Percentiles rank a stretch among this genome's conserved stretches.
These are phyloP conservation scores for Galeruca laticollis DNA, from an alignment of 2,888 invertebrate genomes.

Conservation along the genomic window DNA sequence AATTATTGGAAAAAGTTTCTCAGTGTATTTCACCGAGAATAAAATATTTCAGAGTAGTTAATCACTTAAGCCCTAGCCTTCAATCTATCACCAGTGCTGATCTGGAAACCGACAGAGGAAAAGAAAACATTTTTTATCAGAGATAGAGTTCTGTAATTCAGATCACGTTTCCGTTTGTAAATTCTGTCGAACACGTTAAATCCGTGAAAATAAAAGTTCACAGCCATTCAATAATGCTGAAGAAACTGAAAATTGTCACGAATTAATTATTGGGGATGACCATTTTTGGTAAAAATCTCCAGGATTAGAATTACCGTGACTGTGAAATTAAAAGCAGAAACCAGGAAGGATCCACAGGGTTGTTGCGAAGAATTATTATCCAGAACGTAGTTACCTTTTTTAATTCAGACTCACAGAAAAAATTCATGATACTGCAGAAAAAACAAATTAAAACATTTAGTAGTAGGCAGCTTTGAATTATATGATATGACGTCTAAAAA, in stretches of 20 bases:
- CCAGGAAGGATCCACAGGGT: background rate
- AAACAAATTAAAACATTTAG: background rate
- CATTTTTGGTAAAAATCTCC: conserved; percentile 3
- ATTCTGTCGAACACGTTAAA: conserved; percentile 12
- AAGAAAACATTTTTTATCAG: conserved; percentile 8
- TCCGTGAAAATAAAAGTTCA: conserved; percentile 15
- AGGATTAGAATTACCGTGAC: conserved; percentile 1
- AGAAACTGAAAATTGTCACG: conserved; percentile 11
- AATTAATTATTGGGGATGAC: conserved; percentile 18
- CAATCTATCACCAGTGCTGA: background rate
- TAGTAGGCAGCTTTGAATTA: background rate
- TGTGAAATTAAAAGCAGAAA: conserved; percentile 16
- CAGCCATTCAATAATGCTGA: conserved; percentile 11
- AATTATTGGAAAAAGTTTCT: background rate
- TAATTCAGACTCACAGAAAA: background rate
- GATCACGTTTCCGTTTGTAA: conserved; percentile 23
- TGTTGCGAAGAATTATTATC: background rate
- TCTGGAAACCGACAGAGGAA: conserved; percentile 5
- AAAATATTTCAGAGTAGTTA: background rate
- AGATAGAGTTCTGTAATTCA: conserved; percentile 11
- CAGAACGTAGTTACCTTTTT: background rate
- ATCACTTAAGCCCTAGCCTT: background rate
- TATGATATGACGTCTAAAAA: background rate
- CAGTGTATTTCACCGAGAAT: background rate
- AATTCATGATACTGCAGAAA: background rate